Evolutionary conservation across 2,113 vertebrate species (phyloP).

Genomic region (Stegostoma tigrinum): DNA sequence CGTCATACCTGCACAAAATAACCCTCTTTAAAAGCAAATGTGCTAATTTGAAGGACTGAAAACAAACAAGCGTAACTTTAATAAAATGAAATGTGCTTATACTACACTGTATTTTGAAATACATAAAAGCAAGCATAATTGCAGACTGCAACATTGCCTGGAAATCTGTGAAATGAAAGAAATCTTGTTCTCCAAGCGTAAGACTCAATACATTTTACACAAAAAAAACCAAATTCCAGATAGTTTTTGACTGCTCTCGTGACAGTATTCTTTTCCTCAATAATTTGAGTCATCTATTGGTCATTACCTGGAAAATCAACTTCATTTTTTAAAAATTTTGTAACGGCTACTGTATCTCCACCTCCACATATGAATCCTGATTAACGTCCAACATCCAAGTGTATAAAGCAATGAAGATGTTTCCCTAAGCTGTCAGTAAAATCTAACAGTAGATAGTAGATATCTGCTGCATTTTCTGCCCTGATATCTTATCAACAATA

Average conservation of each 20-base stretch:
- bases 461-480: neutral
- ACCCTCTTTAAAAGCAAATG: neutral
- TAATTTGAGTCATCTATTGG: neutral
- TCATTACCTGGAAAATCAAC: constrained; percentile 2
- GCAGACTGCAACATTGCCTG: neutral
- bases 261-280: neutral
- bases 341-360: neutral
- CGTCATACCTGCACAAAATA: neutral
- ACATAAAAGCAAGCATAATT: neutral
- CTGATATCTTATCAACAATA: constrained; percentile 3
- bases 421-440: neutral
- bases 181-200: too few species aligned
- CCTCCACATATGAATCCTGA: neutral
- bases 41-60: neutral
- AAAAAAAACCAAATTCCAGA: neutral
- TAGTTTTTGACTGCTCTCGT: neutral
- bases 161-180: neutral
- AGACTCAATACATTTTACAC: neutral
- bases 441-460: too few species aligned
- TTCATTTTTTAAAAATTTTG: neutral
- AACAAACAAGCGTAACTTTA: neutral
- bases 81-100: neutral
- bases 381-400: neutral
- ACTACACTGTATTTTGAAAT: neutral
- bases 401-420: neutral